Evolutionary conservation across 1,140 invertebrate species (phyloP).

Genomic region (Eulimnadia texana): DNA sequence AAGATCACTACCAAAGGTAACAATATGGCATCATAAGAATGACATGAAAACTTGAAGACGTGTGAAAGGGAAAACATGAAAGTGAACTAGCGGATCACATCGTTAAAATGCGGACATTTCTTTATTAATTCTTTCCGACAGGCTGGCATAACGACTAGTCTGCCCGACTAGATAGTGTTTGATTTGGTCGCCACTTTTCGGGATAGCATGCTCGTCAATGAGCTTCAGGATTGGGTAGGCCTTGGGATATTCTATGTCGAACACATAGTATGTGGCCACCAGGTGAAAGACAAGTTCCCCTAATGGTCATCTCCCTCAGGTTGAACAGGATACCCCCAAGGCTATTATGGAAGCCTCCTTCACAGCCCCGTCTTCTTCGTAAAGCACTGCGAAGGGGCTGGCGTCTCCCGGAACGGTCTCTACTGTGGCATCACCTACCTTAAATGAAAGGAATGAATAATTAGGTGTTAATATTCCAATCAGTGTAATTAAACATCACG

Average conservation of each 20-base stretch:
- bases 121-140: neutral
- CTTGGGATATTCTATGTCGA: neutral
- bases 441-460: no score
- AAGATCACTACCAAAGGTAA: no score
- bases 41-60: no score
- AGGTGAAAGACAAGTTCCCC: neutral
- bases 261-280: neutral
- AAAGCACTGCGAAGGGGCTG: neutral
- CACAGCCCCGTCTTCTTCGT: neutral
- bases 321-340: neutral
- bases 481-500: no score
- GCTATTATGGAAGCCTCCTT: neutral
- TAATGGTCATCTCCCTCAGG: neutral
- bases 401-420: neutral
- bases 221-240: neutral
- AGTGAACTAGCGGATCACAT: no score
- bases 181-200: neutral
- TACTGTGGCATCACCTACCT: neutral
- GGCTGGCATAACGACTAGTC: neutral
- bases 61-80: no score
- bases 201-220: neutral
- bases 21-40: no score
- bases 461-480: no score
- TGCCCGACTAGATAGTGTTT: neutral
- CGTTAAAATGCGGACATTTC: no score